Evolutionary conservation across 2,797 vertebrate genomes (phyloP).

Genomic region (Aythya fuligula): DNA sequence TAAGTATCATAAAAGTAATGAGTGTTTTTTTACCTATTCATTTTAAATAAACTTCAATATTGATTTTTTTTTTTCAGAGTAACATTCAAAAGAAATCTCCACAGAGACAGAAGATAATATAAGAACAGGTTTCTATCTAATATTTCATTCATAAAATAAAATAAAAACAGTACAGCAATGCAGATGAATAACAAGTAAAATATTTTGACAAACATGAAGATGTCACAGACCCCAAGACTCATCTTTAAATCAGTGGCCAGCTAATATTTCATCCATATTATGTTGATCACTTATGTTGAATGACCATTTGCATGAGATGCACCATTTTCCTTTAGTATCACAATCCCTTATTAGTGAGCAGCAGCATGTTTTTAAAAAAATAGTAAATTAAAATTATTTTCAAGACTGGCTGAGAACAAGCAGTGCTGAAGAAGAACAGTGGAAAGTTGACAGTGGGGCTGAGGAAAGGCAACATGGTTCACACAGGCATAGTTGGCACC

Average conservation of each 20-base stretch:
- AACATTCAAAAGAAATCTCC: constrained; percentile 12
- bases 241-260: not conserved
- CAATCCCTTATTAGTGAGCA: not conserved
- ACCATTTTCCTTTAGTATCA: not conserved
- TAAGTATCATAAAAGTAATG: constrained; percentile 29
- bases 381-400: not conserved
- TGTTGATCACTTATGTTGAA: not conserved
- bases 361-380: not conserved
- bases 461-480: not conserved
- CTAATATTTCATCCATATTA: not conserved
- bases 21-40: not conserved
- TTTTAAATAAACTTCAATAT: constrained; percentile 20
- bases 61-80: constrained; percentile 11
- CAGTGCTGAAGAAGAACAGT: not conserved
- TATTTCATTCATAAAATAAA: not conserved
- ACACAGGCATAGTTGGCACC: not conserved
- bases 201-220: not conserved
- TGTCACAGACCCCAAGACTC: not conserved
- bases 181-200: not conserved
- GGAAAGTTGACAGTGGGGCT: not conserved
- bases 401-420: not conserved
- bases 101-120: constrained; percentile 21
- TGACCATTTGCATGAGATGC: not conserved
- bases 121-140: not conserved
- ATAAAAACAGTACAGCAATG: not conserved